phyloP scores from a whole-genome alignment of 53 echinoderm and acorn worm genomes.

The Echinarachnius parma region DNA sequence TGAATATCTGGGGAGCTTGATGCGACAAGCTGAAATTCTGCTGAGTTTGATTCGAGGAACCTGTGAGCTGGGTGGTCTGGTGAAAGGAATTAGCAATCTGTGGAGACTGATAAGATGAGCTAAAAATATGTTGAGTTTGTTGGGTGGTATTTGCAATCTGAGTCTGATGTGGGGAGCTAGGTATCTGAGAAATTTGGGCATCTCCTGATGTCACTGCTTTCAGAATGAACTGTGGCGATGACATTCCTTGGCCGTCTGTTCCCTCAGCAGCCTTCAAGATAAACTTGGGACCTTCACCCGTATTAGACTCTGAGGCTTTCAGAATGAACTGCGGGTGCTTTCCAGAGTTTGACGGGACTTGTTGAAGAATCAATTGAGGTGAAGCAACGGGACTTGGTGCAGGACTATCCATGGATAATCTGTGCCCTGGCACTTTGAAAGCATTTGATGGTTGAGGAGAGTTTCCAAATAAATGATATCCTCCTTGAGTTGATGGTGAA shows the following conservation, averaged over 20 bases:
- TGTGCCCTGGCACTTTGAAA: conserved; percentile 25
- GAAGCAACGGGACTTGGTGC: not conserved
- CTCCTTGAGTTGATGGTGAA: not conserved
- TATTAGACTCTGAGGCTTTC: conserved; percentile 32
- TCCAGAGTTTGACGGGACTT: conserved; percentile 8
- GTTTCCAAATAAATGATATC: not conserved
- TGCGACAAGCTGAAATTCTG: too few relatives aligned
- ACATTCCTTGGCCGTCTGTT: conserved; percentile 7
- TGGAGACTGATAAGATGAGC: too few relatives aligned
- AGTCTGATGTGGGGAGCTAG: not conserved
- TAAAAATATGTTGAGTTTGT: too few relatives aligned
- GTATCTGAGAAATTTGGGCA: not conserved
- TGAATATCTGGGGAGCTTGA: not conserved
- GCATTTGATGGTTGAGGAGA: not conserved
- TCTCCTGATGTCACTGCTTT: conserved; percentile 34
- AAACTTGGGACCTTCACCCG: conserved; percentile 32
- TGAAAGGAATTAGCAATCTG: too few relatives aligned
- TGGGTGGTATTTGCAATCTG: not conserved
- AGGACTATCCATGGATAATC: conserved; percentile 1
- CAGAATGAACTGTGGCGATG: conserved; percentile 38
- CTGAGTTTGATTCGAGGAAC: too few relatives aligned
- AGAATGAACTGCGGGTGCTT: conserved; percentile 36
- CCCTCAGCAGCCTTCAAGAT: conserved; percentile 35
- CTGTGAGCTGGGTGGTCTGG: not conserved
- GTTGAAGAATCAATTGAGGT: conserved; percentile 31